Conservation (phyloP, 1,140 invertebrate genomes). For the Drosophila baimaii region DNA sequence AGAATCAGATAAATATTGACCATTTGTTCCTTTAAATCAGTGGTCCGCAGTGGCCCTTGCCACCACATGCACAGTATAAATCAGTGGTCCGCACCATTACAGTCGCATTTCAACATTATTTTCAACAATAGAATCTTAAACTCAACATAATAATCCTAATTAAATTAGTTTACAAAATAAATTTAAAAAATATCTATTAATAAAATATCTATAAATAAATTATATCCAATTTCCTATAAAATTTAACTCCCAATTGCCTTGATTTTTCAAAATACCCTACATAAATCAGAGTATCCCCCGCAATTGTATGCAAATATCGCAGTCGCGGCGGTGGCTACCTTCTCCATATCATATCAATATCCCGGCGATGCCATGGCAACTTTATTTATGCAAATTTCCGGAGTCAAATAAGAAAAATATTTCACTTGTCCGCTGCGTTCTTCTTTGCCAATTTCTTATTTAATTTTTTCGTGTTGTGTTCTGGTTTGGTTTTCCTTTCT, state of each 20-base stretch:
- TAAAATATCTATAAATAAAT: not conserved
- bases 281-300: not conserved
- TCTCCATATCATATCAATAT: conserved; percentile 53
- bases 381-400: conserved; percentile 57
- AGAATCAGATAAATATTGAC: too few species aligned
- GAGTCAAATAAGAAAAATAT: conserved; percentile 52
- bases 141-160: not conserved
- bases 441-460: conserved; percentile 60
- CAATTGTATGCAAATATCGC: conserved; percentile 42
- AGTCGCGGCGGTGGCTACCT: conserved; percentile 34
- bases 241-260: too few species aligned
- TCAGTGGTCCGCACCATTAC: too few species aligned
- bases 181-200: not conserved
- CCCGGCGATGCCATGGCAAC: conserved; percentile 46
- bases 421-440: conserved; percentile 45
- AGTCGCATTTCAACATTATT: too few species aligned
- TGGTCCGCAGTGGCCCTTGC: too few species aligned
- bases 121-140: not conserved
- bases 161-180: too few species aligned
- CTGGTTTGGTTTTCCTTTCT: conserved; percentile 24
- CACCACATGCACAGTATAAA: too few species aligned
- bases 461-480: conserved; percentile 49
- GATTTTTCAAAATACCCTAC: not conserved
- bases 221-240: not conserved
- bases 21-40: too few species aligned